Percentiles rank a stretch among this genome's conserved stretches.
These are phyloP conservation scores for Gonatopus flavifemur DNA, from an alignment of 1,140 invertebrate species.

Conservation along the genomic window DNA sequence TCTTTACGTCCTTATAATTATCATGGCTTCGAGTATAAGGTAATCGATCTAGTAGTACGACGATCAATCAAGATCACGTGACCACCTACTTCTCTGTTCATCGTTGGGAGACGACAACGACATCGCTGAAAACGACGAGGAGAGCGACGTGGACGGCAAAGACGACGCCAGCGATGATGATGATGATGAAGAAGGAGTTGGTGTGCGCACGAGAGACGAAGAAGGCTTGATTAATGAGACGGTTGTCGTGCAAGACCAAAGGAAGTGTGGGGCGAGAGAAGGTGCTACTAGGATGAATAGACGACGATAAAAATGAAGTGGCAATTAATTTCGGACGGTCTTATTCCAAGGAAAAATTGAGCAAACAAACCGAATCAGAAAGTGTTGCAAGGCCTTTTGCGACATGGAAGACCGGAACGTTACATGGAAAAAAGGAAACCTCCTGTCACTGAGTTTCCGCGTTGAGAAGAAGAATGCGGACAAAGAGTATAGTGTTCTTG, in stretches of 20 bases:
- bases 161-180: neutral
- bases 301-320: constrained; percentile 45
- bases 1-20: no score
- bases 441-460: constrained; percentile 17
- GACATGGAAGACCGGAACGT: constrained; percentile 31
- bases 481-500: no score
- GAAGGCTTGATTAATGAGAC: constrained; percentile 42
- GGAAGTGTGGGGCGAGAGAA: no score
- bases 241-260: constrained; percentile 36
- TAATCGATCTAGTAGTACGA: constrained; percentile 21
- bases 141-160: neutral
- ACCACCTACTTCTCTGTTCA: constrained; percentile 17
- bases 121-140: constrained; percentile 14
- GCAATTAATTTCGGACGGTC: constrained; percentile 45
- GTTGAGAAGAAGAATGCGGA: constrained; percentile 24
- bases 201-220: neutral
- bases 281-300: constrained; percentile 41
- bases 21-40: no score
- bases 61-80: constrained; percentile 31
- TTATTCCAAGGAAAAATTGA: neutral
- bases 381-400: constrained; percentile 24
- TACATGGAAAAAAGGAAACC: constrained; percentile 33
- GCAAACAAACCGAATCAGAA: no score
- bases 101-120: constrained; percentile 21
- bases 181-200: constrained; percentile 11